phyloP scores from a whole-genome alignment of 1,140 invertebrate genomes.

The Pogonomyrmex californicus region DNA sequence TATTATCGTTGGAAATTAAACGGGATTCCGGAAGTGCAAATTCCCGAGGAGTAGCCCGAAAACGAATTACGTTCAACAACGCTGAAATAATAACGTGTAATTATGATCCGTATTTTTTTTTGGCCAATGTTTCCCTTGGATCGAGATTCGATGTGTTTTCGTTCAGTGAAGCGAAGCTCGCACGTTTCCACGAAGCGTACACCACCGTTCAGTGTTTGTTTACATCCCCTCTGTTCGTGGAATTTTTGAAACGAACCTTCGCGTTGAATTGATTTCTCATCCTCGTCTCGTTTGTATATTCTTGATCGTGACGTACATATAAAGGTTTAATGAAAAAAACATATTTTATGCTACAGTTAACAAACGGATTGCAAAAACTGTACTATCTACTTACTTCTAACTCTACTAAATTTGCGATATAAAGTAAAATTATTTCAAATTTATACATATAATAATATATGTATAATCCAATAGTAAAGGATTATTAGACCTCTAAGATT shows the following conservation, averaged over 20 bases:
- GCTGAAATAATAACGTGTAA: not conserved
- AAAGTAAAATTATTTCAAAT: too few species aligned
- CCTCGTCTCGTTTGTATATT: not conserved
- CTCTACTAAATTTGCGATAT: too few species aligned
- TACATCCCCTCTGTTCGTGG: conserved; percentile 17
- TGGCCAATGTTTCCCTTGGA: not conserved
- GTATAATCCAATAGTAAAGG: too few species aligned
- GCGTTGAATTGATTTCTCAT: not conserved
- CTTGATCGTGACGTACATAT: not conserved
- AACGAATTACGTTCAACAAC: not conserved
- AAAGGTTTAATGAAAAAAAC: too few species aligned
- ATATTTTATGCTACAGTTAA: too few species aligned
- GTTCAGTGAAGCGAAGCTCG: not conserved
- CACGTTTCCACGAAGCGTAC: not conserved
- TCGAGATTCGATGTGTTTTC: conserved; percentile 11
- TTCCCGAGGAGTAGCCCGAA: not conserved
- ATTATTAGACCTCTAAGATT: too few species aligned
- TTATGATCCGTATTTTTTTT: not conserved
- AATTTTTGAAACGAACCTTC: conserved; percentile 10
- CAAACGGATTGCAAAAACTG: too few species aligned
- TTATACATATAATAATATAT: too few species aligned
- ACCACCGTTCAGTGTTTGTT: not conserved
- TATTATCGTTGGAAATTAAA: conserved; percentile 23
- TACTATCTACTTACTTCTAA: too few species aligned
- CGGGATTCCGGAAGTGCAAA: not conserved